A percentile compares a stretch with the other conserved stretches of the same genome.
Conservation (phyloP, 2,888 invertebrate species). For the Gasteruption jaculator region DNA sequence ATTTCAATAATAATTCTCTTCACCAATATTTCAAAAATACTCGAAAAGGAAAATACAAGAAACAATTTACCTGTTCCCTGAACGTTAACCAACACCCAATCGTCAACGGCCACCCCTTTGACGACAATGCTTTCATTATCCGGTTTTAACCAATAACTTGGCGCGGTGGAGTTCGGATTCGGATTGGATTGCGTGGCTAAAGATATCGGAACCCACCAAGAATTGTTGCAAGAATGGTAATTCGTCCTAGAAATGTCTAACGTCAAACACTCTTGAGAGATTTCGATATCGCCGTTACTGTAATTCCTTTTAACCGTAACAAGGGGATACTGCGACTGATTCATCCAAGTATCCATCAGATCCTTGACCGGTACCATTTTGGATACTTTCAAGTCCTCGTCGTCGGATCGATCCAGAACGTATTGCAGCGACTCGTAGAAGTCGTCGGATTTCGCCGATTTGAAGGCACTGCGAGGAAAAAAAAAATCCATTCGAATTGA, state of each 20-base stretch:
- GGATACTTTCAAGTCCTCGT: constrained; percentile 45
- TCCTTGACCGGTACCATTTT: too few relatives aligned
- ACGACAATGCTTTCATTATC: constrained; percentile 17
- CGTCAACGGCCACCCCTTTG: constrained; percentile 24
- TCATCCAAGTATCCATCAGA: constrained; percentile 59
- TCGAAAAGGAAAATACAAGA: too few relatives aligned
- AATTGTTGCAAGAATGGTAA: neutral
- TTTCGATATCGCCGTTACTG: constrained; percentile 48
- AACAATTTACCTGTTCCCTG: constrained; percentile 61
- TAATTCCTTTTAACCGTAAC: constrained; percentile 57
- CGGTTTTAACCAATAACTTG: constrained; percentile 21
- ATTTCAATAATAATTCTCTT: too few relatives aligned
- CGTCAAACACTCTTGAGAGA: constrained; percentile 56
- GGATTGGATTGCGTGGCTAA: constrained; percentile 23
- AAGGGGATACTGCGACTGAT: constrained; percentile 63
- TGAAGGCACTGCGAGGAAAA: too few relatives aligned
- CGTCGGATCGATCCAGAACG: constrained; percentile 13
- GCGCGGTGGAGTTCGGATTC: constrained; percentile 21
- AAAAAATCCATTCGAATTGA: too few relatives aligned
- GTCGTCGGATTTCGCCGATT: constrained; percentile 53
- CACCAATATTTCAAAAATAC: too few relatives aligned
- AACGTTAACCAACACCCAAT: constrained; percentile 62
- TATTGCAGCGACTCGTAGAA: constrained; percentile 47
- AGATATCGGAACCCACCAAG: constrained; percentile 38
- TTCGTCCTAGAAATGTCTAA: neutral